These are phyloP conservation scores for Allygus modestus DNA, from an alignment of 2,888 invertebrate species.

Conservation along the genomic window DNA sequence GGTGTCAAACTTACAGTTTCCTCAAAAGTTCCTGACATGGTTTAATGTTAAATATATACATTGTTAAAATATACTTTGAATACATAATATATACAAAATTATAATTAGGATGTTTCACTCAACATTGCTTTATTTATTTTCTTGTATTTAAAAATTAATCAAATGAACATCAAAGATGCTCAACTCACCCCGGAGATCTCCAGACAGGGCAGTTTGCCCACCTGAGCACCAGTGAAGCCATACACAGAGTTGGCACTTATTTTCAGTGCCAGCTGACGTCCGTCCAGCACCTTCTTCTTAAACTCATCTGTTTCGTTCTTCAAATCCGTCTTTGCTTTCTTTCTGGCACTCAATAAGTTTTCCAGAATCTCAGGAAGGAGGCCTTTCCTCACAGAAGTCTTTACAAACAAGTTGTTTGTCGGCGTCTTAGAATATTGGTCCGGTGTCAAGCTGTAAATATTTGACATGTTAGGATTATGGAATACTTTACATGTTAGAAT, in stretches of 20 bases:
- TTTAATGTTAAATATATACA: too few species aligned
- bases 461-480: not conserved
- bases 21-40: too few species aligned
- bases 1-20: too few species aligned
- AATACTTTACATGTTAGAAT: too few species aligned
- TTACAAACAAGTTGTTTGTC: slow-evolving; percentile 93
- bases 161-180: too few species aligned
- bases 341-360: slow-evolving; percentile 91
- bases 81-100: too few species aligned
- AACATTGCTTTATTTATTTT: too few species aligned
- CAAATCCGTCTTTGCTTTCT: slow-evolving; percentile 95
- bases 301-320: slow-evolving; percentile 98
- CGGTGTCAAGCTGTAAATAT: slow-evolving; percentile 75
- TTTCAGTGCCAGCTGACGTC: slow-evolving; percentile 97
- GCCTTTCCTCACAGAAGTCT: slow-evolving; percentile 90
- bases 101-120: too few species aligned
- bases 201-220: slow-evolving; percentile 95
- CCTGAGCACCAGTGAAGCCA: slow-evolving; percentile 99
- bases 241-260: slow-evolving; percentile 99
- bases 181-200: slow-evolving; percentile 92
- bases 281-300: slow-evolving; percentile 95
- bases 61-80: too few species aligned
- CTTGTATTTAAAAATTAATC: too few species aligned
- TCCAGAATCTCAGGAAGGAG: slow-evolving; percentile 97
- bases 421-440: slow-evolving; percentile 94